Evolutionary conservation across 2,888 invertebrate species (phyloP).

Genomic region (Kryphioiulus occultus): DNA sequence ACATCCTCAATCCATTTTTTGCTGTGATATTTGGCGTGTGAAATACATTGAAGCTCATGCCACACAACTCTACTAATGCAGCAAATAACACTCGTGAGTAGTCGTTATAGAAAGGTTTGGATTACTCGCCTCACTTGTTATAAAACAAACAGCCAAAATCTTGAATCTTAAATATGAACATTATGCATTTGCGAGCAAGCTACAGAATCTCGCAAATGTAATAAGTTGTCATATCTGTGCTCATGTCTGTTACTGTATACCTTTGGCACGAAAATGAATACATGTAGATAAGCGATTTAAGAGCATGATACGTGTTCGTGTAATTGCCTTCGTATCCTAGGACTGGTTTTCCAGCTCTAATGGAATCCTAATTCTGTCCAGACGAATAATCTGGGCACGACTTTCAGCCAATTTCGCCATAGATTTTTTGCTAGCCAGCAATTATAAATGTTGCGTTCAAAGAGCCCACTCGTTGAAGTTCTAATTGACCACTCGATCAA

Average conservation of each 20-base stretch:
- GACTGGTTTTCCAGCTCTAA: background rate
- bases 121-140: too few relatives aligned
- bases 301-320: too few relatives aligned
- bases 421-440: background rate
- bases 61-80: too few relatives aligned
- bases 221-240: background rate
- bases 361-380: background rate
- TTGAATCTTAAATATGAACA: too few relatives aligned
- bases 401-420: background rate
- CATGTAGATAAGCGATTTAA: background rate
- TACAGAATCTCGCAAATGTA: too few relatives aligned
- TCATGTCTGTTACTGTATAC: background rate
- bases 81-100: too few relatives aligned
- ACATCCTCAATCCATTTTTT: too few relatives aligned
- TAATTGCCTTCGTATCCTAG: background rate
- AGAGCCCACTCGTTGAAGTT: background rate
- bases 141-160: too few relatives aligned
- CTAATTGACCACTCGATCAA: constrained; percentile 39
- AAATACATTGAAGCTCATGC: too few relatives aligned
- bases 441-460: background rate
- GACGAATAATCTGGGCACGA: background rate
- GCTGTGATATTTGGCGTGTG: too few relatives aligned
- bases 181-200: too few relatives aligned
- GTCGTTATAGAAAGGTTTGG: too few relatives aligned
- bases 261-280: background rate